Evolutionary conservation across 2,888 invertebrate species (phyloP), one percentile per base, ranked within the genome.

Genomic region (Actias luna): DNA sequence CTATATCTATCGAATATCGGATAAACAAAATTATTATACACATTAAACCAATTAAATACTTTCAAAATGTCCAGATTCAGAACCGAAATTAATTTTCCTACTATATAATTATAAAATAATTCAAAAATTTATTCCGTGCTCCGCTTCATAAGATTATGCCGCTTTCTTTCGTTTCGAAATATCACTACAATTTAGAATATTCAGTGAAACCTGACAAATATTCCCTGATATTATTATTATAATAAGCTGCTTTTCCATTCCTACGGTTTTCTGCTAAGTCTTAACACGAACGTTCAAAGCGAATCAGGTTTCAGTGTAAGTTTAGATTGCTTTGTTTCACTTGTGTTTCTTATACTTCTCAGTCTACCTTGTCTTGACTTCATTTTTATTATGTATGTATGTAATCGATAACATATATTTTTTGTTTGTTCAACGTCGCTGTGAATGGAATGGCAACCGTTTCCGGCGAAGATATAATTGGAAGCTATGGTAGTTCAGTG

Each of bases 281-380:
- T 75, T 74, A 76, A 67, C 73, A 55, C 55, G 29, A 55, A 14
- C 69, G 75, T 69, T 83, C 82, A 77, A 79, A 77, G 79, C 74
- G 84, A 78, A 69, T 90, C 84, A 64, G 77, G 84, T 90, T 90
- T 82, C 90, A 82, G 73, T 84, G 87, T 87, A 88, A 88, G 78
- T 77, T 83, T 87, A 89, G 84, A 88, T 80, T 82, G 87, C 83
- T 81, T 78, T 76, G 80, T 78, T 69, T 72, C 68, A 67, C 83
- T 89, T 83, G 73, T 79, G 68, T 89, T 87, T 85, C 88, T 78
- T 72, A 68, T 64, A 77, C 73, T 73, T 75, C 77, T 76, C 71
- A 65, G 65, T 71, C 67, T 66, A 60, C 62, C 58, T 67, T 64
- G 68, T 67, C 64, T 70, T 67, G 67, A 46, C 39, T 14, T 27